Conservation (phyloP, 2,113 vertebrate species). For the Nannospalax galili region DNA sequence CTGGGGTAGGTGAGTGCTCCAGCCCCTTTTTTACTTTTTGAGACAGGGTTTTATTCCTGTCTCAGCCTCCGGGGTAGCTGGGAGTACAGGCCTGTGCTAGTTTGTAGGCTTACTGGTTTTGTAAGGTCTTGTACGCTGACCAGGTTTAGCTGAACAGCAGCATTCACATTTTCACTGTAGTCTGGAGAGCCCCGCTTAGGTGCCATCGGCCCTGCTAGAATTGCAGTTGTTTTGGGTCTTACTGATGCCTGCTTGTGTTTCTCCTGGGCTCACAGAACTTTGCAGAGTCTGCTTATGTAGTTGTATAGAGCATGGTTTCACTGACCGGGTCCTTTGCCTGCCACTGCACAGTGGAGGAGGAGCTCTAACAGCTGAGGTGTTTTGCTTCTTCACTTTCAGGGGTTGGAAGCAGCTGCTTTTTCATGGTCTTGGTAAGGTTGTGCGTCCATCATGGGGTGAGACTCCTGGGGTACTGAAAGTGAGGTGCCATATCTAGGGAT, state of each 20-base stretch:
- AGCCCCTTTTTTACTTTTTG: neutral
- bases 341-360: neutral
- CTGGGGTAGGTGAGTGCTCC: too few species aligned
- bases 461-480: neutral
- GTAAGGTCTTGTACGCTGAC: too few species aligned
- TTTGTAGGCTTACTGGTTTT: neutral
- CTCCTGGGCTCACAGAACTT: neutral
- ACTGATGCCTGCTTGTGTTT: too few species aligned
- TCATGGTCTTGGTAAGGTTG: neutral
- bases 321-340: neutral
- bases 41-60: neutral
- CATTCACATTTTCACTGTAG: neutral
- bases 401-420: neutral
- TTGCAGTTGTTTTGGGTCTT: neutral
- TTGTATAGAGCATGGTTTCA: conserved; percentile 5
- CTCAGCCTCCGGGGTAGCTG: neutral
- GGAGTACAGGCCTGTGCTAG: neutral
- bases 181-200: conserved; percentile 5
- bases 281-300: neutral
- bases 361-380: neutral
- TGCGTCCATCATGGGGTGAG: neutral
- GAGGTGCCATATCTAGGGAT: neutral
- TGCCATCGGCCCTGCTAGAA: neutral
- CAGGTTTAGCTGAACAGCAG: neutral
- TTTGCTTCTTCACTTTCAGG: conserved; percentile 13